phyloP scores from a whole-genome alignment of 1,140 invertebrate genomes.

The Delia radicum region DNA sequence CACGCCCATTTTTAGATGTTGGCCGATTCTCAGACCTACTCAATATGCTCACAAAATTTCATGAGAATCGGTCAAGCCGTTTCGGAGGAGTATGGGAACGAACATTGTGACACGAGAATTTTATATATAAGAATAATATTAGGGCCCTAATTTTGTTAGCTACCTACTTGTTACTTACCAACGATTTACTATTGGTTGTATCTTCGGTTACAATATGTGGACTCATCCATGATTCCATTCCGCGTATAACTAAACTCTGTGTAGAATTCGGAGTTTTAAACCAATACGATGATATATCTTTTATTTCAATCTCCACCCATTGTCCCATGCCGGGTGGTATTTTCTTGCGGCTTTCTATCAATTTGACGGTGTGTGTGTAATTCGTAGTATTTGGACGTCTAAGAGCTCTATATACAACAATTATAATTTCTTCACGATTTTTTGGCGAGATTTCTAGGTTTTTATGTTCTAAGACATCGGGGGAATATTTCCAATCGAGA shows the following conservation, averaged over 20 bases:
- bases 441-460: not conserved
- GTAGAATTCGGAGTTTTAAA: conserved; percentile 71
- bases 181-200: conserved; percentile 32
- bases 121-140: no score
- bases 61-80: no score
- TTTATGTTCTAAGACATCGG: not conserved
- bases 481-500: not conserved
- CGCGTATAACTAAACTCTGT: conserved; percentile 73
- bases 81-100: no score
- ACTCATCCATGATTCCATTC: conserved; percentile 61
- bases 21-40: no score
- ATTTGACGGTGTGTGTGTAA: conserved; percentile 40
- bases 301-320: conserved; percentile 75
- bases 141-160: no score
- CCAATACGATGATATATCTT: conserved; percentile 72
- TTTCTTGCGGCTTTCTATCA: conserved; percentile 41
- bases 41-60: no score
- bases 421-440: not conserved
- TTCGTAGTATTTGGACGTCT: conserved; percentile 36
- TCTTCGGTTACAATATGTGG: conserved; percentile 45
- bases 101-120: no score
- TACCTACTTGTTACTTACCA: conserved; percentile 40
- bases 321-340: conserved; percentile 59
- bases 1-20: no score
- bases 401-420: not conserved